Conservation (phyloP, 1,140 invertebrate species). For the Eupeodes corollae region DNA sequence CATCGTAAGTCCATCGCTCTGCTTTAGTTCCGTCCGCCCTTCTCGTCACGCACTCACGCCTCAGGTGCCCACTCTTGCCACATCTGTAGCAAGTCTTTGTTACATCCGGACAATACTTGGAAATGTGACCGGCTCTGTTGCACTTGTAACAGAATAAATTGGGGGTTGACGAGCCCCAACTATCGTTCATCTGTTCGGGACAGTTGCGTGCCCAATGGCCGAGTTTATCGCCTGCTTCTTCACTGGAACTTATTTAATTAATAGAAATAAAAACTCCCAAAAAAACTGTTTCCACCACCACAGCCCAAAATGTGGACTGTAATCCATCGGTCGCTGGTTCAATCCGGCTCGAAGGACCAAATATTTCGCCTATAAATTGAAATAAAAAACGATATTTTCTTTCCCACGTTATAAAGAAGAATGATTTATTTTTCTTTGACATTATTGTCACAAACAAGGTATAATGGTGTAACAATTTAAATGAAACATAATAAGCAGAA, state of each 20-base stretch:
- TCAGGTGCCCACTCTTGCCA: slow-evolving; percentile 79
- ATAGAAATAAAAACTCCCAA: slow-evolving; percentile 17
- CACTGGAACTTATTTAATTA: slow-evolving; percentile 5
- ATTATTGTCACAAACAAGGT: too few species aligned
- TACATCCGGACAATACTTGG: slow-evolving; percentile 75
- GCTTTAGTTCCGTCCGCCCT: slow-evolving; percentile 39
- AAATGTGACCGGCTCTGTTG: slow-evolving; percentile 79
- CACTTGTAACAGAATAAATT: slow-evolving; percentile 74
- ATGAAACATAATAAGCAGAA: too few species aligned
- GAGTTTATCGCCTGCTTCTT: slow-evolving; percentile 44
- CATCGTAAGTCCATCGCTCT: not conserved
- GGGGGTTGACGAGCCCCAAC: slow-evolving; percentile 32
- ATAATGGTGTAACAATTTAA: too few species aligned
- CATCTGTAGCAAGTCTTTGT: slow-evolving; percentile 80
- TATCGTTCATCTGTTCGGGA: slow-evolving; percentile 49
- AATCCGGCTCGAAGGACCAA: too few species aligned
- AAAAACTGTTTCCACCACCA: slow-evolving; percentile 15
- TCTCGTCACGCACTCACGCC: slow-evolving; percentile 77
- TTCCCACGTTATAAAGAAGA: too few species aligned
- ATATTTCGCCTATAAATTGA: too few species aligned
- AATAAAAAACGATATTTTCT: too few species aligned
- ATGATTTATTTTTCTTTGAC: too few species aligned
- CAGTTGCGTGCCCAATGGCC: slow-evolving; percentile 82
- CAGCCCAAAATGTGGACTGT: slow-evolving; percentile 10
- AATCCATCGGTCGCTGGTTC: too few species aligned